phyloP scores from a whole-genome alignment of 2,888 invertebrate species.

The Agrotis ipsilon region DNA sequence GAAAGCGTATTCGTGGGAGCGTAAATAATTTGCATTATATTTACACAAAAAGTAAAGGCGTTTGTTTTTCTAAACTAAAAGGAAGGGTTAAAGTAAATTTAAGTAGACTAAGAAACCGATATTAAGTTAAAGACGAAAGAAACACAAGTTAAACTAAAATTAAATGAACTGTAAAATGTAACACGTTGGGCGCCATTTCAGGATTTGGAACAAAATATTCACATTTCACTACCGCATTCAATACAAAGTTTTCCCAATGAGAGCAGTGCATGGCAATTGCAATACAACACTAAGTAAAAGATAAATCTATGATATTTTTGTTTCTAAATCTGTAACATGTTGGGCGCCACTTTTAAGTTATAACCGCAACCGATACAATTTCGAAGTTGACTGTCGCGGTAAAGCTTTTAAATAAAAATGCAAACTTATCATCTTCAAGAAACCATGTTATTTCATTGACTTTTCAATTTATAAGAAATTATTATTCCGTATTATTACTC shows the following conservation, averaged over 20 bases:
- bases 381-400: too few relatives aligned
- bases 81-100: too few relatives aligned
- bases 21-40: not conserved
- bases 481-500: not conserved
- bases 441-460: not conserved
- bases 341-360: slow-evolving; percentile 9
- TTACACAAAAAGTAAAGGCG: too few relatives aligned
- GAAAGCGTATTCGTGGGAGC: slow-evolving; percentile 14
- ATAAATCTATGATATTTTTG: not conserved
- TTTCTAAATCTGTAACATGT: not conserved
- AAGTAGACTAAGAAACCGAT: not conserved
- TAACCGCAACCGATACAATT: not conserved
- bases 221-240: not conserved
- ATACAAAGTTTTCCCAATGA: not conserved
- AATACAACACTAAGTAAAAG: not conserved
- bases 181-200: slow-evolving; percentile 17
- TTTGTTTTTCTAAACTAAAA: too few relatives aligned
- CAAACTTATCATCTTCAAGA: not conserved
- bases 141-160: not conserved
- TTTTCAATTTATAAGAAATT: not conserved
- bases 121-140: not conserved
- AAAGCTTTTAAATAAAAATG: not conserved
- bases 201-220: not conserved
- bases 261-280: not conserved
- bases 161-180: too few relatives aligned